A percentile compares a stretch with the other conserved stretches of the same genome.
These are phyloP conservation scores for Agrotis ipsilon DNA, from an alignment of 2,888 invertebrate species.

Conservation along the genomic window DNA sequence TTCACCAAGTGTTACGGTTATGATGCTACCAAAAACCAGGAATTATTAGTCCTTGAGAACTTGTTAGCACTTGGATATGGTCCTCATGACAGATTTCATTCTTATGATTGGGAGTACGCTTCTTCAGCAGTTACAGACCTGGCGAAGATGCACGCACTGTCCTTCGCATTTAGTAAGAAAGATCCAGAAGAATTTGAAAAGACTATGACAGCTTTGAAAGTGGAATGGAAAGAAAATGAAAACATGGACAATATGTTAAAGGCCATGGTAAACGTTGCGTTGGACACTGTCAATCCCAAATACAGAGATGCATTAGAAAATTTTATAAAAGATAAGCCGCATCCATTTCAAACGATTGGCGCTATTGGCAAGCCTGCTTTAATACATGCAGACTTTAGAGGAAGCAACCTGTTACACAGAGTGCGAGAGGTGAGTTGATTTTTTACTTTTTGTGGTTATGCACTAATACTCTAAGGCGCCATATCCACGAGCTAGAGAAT, in stretches of 20 bases:
- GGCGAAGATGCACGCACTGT: constrained; percentile 77
- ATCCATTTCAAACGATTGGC: not conserved
- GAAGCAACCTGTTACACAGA: constrained; percentile 71
- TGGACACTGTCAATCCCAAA: constrained; percentile 60
- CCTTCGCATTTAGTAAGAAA: constrained; percentile 70
- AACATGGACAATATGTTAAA: not conserved
- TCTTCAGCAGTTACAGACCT: constrained; percentile 61
- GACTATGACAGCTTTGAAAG: not conserved
- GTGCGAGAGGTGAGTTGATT: constrained; percentile 50
- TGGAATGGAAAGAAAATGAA: constrained; percentile 5
- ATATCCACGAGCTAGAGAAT: too few species aligned
- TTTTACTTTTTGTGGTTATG: too few species aligned
- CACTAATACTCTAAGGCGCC: too few species aligned
- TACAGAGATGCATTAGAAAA: constrained; percentile 62
- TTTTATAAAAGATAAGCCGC: constrained; percentile 41
- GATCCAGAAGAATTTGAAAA: constrained; percentile 33
- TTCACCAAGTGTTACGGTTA: constrained; percentile 55
- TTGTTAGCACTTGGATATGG: constrained; percentile 59
- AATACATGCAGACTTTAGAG: constrained; percentile 61
- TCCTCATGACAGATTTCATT: constrained; percentile 59
- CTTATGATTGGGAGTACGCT: constrained; percentile 60
- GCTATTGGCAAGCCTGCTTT: not conserved
- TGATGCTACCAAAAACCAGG: constrained; percentile 37
- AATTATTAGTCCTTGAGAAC: constrained; percentile 57
- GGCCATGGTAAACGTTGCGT: constrained; percentile 35